These are phyloP conservation scores for Ictalurus furcatus DNA, from an alignment of 2,113 vertebrate species.

Conservation along the genomic window DNA sequence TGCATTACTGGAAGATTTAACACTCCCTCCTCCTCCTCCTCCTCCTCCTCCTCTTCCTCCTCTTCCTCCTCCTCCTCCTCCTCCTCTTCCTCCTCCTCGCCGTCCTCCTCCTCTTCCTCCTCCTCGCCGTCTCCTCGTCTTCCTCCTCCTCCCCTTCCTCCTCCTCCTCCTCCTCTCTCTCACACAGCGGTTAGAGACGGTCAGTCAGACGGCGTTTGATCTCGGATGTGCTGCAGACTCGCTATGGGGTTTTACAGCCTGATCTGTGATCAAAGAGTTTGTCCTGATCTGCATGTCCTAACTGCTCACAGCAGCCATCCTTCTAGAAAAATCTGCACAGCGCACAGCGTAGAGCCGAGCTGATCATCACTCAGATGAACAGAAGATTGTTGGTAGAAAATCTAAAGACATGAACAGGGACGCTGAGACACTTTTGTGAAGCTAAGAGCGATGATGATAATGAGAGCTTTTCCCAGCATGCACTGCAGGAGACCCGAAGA, in stretches of 20 bases:
- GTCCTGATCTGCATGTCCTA: constrained; percentile 14
- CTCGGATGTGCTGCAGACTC: neutral
- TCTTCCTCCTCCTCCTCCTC: no score
- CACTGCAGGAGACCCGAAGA: neutral
- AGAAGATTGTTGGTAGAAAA: neutral
- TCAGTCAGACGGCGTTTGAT: constrained; percentile 23
- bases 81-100: no score
- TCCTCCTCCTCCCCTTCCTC: neutral
- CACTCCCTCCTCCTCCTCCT: no score
- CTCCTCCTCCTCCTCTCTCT: neutral
- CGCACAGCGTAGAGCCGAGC: neutral
- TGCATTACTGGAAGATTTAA: neutral
- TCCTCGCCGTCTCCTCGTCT: no score
- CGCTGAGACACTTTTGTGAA: neutral
- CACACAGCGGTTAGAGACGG: neutral
- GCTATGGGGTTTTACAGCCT: neutral
- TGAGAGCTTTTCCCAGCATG: constrained; percentile 2
- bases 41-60: no score
- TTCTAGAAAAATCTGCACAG: neutral
- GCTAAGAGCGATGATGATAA: neutral
- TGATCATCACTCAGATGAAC: neutral
- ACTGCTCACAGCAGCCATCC: neutral
- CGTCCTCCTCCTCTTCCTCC: no score
- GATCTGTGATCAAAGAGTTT: constrained; percentile 13
- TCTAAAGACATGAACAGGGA: neutral